phyloP scores from a whole-genome alignment of 2,888 invertebrate genomes.

The Ophion slaviceki region DNA sequence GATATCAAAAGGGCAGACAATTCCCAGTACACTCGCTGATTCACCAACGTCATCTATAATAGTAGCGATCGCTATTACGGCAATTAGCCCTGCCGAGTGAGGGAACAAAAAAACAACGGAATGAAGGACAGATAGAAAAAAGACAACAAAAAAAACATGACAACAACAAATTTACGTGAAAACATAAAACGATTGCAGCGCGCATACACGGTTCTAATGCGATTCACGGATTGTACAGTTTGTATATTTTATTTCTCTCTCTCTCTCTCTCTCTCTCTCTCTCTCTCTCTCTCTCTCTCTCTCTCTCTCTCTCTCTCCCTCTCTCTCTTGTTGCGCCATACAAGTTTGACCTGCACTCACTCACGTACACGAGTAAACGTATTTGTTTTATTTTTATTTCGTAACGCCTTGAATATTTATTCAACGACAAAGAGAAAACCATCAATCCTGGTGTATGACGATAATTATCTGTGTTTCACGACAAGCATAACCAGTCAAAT shows the following conservation, averaged over 20 bases:
- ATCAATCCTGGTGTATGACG: conserved; percentile 20
- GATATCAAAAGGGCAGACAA: conserved; percentile 83
- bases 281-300: conserved; percentile 15
- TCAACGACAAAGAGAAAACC: conserved; percentile 25
- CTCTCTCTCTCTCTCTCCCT: conserved; percentile 3
- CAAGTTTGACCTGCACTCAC: conserved; percentile 28
- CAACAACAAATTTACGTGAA: conserved; percentile 2
- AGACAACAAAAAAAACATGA: not conserved
- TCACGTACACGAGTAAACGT: conserved; percentile 14
- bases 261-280: conserved; percentile 17
- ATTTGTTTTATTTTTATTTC: conserved; percentile 33
- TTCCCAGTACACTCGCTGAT: conserved; percentile 82
- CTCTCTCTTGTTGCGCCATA: conserved; percentile 13
- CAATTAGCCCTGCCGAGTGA: conserved; percentile 20
- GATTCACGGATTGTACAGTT: conserved; percentile 65
- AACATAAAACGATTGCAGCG: conserved; percentile 40
- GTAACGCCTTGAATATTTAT: conserved; percentile 41
- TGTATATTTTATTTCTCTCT: conserved; percentile 59
- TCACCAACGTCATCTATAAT: conserved; percentile 79
- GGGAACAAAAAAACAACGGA: conserved; percentile 27
- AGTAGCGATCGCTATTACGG: not conserved
- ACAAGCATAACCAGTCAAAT: not conserved
- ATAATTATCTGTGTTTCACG: conserved; percentile 15
- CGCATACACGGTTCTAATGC: conserved; percentile 54
- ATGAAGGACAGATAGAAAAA: not conserved